Base-by-base conservation (phyloP, 2,797 vertebrate species). In the Cyprinodon diabolis region DNA sequence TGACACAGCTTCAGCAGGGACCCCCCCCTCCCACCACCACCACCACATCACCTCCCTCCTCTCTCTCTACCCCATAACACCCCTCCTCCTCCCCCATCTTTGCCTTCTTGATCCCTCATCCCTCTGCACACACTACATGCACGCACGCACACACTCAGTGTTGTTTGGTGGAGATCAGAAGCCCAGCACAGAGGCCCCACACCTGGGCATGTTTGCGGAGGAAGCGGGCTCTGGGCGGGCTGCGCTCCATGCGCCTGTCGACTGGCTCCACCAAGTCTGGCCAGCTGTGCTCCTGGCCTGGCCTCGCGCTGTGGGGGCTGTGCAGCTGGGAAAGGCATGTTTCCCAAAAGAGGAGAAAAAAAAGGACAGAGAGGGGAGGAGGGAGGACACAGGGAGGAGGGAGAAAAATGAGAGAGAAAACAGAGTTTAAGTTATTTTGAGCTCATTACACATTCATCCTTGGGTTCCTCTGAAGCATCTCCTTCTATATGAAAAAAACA, bases 171-270 rank as follows among this genome's bases (percentile, higher is more conserved):
- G 91, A 93, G 92, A 95, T 95, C 95, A 95, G 93, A 95, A 94
- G 93, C 93, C 91, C 90, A 90, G 92, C 94, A 94, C 93, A 79
- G 90, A 95, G 94, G 94, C 94, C 94, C 95, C 94, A 95, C 94
- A 95, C 95, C 95, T 95, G 95, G 95, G 94, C 95, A 95, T 95
- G 94, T 95, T 95, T 95, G 95, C 92, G 92, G 93, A 95, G 95
- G 95, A 95, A 95, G 94, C 94, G 91, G 92, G 94, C 93, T 91
- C 93, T 92, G 95, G 93, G 94, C 94, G 94, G 95, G 94, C 95
- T 93, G 92, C 93, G 92, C 94, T 95, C 95, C 94, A 95, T 95
- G 94, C 92, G 94, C 94, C 95, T 95, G 95, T 94, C 95, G 94
- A 95, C 95, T 95, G 95, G 95, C 95, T 95, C 95, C 95, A 95